A percentile compares a stretch with the other conserved stretches of the same genome.
Conservation (phyloP, 2,113 vertebrate genomes). For the Salminus brasiliensis region DNA sequence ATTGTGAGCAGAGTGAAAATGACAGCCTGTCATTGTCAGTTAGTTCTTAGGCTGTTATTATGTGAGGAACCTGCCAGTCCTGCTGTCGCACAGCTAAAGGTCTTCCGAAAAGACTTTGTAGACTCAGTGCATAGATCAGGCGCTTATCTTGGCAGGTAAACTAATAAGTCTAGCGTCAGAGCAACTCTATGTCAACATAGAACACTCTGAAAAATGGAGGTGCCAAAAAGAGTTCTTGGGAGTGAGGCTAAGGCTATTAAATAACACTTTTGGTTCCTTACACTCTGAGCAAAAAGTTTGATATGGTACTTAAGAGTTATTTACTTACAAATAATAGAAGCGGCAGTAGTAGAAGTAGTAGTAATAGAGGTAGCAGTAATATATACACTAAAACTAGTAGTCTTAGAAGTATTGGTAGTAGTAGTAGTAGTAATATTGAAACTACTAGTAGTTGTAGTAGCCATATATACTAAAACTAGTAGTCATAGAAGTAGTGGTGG, state of each 20-base stretch:
- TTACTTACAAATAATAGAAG: too few relatives aligned
- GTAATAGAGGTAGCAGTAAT: too few relatives aligned
- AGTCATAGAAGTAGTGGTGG: too few relatives aligned
- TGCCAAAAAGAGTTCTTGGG: neutral
- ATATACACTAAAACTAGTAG: too few relatives aligned
- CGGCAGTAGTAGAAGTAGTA: too few relatives aligned
- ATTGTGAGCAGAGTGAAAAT: neutral
- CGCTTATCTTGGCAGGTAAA: neutral
- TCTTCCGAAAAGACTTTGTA: neutral
- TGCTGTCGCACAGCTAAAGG: neutral
- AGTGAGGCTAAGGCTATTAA: neutral
- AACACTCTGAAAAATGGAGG: neutral
- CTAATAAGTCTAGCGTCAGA: neutral
- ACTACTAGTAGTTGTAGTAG: too few relatives aligned
- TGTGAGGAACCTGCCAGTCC: slow-evolving; percentile 20
- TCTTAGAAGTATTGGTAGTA: too few relatives aligned
- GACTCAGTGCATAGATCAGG: neutral
- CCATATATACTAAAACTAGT: too few relatives aligned
- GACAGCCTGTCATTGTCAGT: slow-evolving; percentile 2
- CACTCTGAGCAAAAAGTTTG: too few relatives aligned
- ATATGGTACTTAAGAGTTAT: too few relatives aligned
- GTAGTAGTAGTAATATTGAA: too few relatives aligned
- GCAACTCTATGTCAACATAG: neutral
- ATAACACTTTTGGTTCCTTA: neutral
- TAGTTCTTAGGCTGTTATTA: neutral